phyloP scores from a whole-genome alignment of 2,888 invertebrate genomes.

The Drosophila vallismaia region DNA sequence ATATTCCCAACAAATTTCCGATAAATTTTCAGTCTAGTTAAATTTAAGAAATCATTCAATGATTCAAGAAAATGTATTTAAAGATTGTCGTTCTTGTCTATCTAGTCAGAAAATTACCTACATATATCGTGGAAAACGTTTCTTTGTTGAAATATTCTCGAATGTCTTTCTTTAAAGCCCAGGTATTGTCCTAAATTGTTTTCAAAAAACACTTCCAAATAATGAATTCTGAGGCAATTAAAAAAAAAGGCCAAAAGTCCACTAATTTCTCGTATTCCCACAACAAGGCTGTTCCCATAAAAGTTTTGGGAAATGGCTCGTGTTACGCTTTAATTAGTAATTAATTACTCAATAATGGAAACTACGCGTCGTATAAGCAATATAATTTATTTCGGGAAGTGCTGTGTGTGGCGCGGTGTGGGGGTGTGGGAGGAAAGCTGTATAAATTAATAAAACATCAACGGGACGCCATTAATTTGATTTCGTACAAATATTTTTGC shows the following conservation, averaged over 20 bases:
- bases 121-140: too few relatives aligned
- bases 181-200: too few relatives aligned
- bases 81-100: constrained; percentile 25
- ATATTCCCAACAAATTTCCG: too few relatives aligned
- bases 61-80: constrained; percentile 14
- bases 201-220: too few relatives aligned
- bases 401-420: background rate
- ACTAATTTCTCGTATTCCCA: constrained; percentile 25
- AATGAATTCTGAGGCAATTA: constrained; percentile 16
- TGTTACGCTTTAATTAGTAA: constrained; percentile 76
- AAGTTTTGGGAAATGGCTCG: constrained; percentile 61
- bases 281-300: constrained; percentile 12
- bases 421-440: constrained; percentile 32
- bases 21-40: too few relatives aligned
- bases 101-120: too few relatives aligned
- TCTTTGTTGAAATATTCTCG: too few relatives aligned
- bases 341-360: constrained; percentile 76
- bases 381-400: constrained; percentile 56
- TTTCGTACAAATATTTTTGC: constrained; percentile 74
- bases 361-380: constrained; percentile 68
- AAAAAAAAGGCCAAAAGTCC: constrained; percentile 29
- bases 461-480: constrained; percentile 72
- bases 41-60: too few relatives aligned
- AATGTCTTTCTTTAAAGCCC: too few relatives aligned
- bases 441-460: constrained; percentile 79